Evolutionary conservation across 2,888 invertebrate species (phyloP), one percentile per base, ranked within the genome.

Genomic region (Brachyptera putata): DNA sequence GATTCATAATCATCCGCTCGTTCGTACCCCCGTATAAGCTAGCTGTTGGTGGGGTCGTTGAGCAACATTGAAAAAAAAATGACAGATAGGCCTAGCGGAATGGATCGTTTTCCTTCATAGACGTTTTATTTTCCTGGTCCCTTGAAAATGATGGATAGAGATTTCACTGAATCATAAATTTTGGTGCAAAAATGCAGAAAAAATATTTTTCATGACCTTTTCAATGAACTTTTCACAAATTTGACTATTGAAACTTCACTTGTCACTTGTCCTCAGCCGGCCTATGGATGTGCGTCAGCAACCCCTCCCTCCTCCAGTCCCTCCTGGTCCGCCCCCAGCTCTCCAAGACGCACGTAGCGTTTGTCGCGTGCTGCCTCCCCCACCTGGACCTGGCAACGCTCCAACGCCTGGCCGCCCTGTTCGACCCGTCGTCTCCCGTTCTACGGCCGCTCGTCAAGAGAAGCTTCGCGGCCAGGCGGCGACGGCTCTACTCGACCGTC

Each of bases 381-480:
- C 64, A 68, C 24, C 65, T 75, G 34, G 63, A 68, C 21, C 60
- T 34, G n/a, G 49, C 55, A 22, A 56, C 55, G 3, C 49, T 66
- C 1, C 60, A 63, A 69, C 74, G 80, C 67, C 72, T 85, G 63
- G 78, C 79, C 2, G 71, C 75, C 39, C 76, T 84, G 57, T 79
- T 84, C 66, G 84, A 85, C 73, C 85, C 85, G 57, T 84, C 84
- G 64, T 80, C 80, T 67, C 79, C 82, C 43, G 71, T 75, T 62
- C 72, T 79, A 41, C 70, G 78, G 62, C 77, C 80, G 39, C 69
- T 77, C 62, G 69, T 80, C 56, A 49, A 25, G 14, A 34, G 46
- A 41, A 43, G 57, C 71, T 76, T 64, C 73, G 21, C 48, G 24
- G 9, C 9, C 24, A 21, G 24, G 3, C 21, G 48, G 22, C 2